phyloP scores from a whole-genome alignment of 2,888 invertebrate species.

The Tetropium fuscum region DNA sequence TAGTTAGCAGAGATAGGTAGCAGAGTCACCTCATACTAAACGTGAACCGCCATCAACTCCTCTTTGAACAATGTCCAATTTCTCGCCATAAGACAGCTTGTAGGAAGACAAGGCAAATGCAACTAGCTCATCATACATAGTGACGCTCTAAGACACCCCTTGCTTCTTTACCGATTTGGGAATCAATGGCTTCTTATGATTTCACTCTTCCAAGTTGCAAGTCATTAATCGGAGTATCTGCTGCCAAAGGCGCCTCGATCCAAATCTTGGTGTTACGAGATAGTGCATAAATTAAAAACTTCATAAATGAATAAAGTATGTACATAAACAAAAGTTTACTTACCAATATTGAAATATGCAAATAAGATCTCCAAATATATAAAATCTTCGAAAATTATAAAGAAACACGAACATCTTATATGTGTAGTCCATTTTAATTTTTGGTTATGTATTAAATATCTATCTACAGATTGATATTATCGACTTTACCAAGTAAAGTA shows the following conservation, averaged over 20 bases:
- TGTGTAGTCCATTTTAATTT: too few species aligned
- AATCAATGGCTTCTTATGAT: background rate
- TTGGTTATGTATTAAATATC: too few species aligned
- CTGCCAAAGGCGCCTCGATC: background rate
- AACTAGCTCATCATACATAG: constrained; percentile 1
- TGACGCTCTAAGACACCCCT: background rate
- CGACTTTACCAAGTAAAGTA: too few species aligned
- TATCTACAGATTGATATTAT: too few species aligned
- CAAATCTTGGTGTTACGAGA: background rate
- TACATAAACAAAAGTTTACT: too few species aligned
- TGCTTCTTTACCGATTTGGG: background rate
- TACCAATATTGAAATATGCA: too few species aligned
- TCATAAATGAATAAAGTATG: too few species aligned
- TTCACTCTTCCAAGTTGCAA: background rate
- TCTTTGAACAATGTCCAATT: background rate
- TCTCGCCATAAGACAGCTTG: background rate
- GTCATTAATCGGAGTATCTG: background rate
- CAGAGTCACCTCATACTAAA: background rate
- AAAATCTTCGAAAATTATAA: too few species aligned
- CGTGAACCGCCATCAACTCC: background rate
- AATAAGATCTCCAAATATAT: too few species aligned
- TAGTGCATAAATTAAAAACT: too few species aligned
- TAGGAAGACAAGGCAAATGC: background rate
- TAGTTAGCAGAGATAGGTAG: too few species aligned
- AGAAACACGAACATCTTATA: too few species aligned